Conservation (phyloP, 2,113 vertebrate genomes). For the Hypanus sabinus region DNA sequence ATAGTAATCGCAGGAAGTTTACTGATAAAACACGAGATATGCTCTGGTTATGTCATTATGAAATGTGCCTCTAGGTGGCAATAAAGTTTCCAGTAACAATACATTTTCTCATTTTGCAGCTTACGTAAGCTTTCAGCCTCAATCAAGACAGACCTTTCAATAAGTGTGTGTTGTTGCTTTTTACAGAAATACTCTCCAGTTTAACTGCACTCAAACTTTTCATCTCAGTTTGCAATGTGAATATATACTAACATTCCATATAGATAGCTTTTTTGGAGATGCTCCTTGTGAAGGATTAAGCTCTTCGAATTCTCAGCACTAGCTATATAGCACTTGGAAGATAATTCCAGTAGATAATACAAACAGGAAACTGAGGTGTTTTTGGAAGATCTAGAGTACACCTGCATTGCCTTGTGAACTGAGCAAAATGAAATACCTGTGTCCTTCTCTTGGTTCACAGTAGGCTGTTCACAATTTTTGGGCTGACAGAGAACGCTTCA, state of each 20-base stretch:
- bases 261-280: not conserved
- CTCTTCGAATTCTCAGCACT: not conserved
- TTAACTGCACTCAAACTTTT: not conserved
- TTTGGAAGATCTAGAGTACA: not conserved
- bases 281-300: not conserved
- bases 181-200: not conserved
- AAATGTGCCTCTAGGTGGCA: slow-evolving; percentile 15
- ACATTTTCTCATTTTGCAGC: not conserved
- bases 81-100: not conserved
- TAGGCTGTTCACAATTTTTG: not conserved
- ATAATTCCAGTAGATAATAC: not conserved
- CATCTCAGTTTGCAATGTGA: not conserved
- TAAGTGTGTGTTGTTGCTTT: not conserved
- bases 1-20: not conserved
- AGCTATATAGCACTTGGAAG: not conserved
- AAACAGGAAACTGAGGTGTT: not conserved
- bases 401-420: not conserved
- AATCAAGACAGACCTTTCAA: not conserved
- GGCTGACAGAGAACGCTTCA: not conserved
- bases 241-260: not conserved
- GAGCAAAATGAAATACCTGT: not conserved
- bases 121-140: not conserved
- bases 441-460: not conserved
- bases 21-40: too few relatives aligned
- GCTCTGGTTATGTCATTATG: not conserved